phyloP scores from a whole-genome alignment of 2,888 invertebrate species.

The Lithophane ornitopus region DNA sequence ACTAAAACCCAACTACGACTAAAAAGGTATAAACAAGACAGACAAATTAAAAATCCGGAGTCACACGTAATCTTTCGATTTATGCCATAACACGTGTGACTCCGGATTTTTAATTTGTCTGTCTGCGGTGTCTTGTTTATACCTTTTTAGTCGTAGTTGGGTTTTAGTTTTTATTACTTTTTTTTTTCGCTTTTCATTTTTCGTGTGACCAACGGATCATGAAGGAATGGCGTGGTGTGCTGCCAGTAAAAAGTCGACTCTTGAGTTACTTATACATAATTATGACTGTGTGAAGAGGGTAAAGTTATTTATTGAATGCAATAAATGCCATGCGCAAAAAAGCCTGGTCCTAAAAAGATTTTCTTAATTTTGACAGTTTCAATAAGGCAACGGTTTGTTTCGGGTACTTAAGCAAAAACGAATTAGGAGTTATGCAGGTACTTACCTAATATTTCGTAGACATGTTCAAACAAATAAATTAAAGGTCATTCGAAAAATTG shows the following conservation, averaged over 20 bases:
- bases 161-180: too few relatives aligned
- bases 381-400: background rate
- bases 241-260: background rate
- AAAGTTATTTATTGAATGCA: background rate
- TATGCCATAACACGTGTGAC: too few relatives aligned
- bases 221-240: background rate
- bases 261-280: background rate
- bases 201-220: background rate
- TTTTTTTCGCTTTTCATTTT: background rate
- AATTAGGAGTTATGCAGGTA: background rate
- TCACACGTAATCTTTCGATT: too few relatives aligned
- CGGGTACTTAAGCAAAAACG: background rate
- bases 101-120: too few relatives aligned
- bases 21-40: too few relatives aligned
- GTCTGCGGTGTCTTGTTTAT: too few relatives aligned
- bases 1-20: too few relatives aligned
- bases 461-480: too few relatives aligned
- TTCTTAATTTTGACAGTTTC: background rate
- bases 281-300: background rate
- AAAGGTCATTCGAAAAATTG: too few relatives aligned
- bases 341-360: background rate
- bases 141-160: too few relatives aligned
- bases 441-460: background rate
- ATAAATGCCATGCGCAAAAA: background rate
- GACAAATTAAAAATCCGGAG: too few relatives aligned